Base-by-base conservation (phyloP, 2,888 invertebrate species). In the Andrena fulva region DNA sequence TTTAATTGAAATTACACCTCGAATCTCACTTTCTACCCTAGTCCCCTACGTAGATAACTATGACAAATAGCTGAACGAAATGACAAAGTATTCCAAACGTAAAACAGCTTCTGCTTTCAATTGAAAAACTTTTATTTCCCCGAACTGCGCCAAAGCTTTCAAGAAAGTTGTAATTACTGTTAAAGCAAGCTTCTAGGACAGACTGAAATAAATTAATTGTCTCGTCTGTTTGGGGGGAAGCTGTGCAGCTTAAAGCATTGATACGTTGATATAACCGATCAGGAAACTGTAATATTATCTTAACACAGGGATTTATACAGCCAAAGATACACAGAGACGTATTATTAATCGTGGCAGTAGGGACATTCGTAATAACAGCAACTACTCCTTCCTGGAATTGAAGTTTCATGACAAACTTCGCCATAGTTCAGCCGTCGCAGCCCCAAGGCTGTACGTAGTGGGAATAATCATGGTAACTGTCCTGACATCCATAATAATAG, bases 371-470 rank as follows among this genome's bases (percentile, higher is more conserved):
- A 27, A 60, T 35, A 68, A 50, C 29, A 63, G 59, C 52, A 27
- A 31, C 64, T 42, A 33, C 12, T 31, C 8, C 42, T 64, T 79
- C 29, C 27, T 31, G 33, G 1, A 67, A 71, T 67, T 67, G 66
- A 42, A 64, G 50, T 80, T 71, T 2, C 60, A 20, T 42, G 66
- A 62, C 52, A 20, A 80, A 80, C 66, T 71, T 70, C 16, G 10
- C 31, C 54, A 48, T 50, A 63, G 59, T 59, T 33, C 56, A 16
- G 6, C 68, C 56, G 63, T 81, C 52, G 52, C 59, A 64, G 31
- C 63, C 68, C 35, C 35, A 10, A 52, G 67, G 20, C 62, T 33
- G 54, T 27, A 63, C 54, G 42, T 72, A 79, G 60, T 56, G 24
- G 52, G 29, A 72, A 80, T 68, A 31, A 56, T 66, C 69, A 59